phyloP scores from a whole-genome alignment of 1,140 invertebrate genomes.

The Lepeophtheirus salmonis region DNA sequence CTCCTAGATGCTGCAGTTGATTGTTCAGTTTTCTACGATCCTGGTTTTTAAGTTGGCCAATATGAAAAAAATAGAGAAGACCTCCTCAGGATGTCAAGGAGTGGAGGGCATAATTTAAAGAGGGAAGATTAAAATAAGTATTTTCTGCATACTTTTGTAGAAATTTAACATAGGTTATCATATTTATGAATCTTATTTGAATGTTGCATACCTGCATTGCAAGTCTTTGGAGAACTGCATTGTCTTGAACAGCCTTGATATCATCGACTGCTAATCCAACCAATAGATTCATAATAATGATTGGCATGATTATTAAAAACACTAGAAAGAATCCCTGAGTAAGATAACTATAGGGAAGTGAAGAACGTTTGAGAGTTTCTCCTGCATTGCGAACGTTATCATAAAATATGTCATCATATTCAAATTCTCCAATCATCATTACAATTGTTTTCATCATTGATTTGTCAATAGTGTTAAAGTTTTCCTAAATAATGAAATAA shows the following conservation, averaged over 20 bases:
- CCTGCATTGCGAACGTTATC: slow-evolving; percentile 32
- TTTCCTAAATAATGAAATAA: slow-evolving; percentile 13
- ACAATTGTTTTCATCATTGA: slow-evolving; percentile 62
- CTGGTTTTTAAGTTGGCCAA: neutral
- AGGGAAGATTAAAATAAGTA: neutral
- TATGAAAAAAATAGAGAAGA: no score
- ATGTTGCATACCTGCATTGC: slow-evolving; percentile 33
- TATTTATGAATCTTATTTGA: neutral
- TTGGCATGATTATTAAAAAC: slow-evolving; percentile 57
- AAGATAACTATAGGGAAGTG: no score
- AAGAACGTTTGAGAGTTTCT: slow-evolving; percentile 4
- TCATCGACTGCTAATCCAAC: slow-evolving; percentile 32
- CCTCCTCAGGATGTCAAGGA: no score
- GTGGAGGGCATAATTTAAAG: no score
- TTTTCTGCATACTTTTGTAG: neutral
- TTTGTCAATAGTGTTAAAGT: slow-evolving; percentile 23
- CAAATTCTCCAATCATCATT: slow-evolving; percentile 71
- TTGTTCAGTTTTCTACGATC: neutral
- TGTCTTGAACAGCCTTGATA: slow-evolving; percentile 29
- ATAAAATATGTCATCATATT: slow-evolving; percentile 63
- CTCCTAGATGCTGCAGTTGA: no score
- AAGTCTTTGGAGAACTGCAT: slow-evolving; percentile 33
- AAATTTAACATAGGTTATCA: neutral
- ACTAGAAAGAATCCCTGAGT: slow-evolving; percentile 44
- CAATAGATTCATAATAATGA: slow-evolving; percentile 60